A percentile compares a stretch with the other conserved stretches of the same genome.
These are phyloP conservation scores for Chironomus riparius DNA, from an alignment of 2,888 invertebrate species.

Conservation along the genomic window DNA sequence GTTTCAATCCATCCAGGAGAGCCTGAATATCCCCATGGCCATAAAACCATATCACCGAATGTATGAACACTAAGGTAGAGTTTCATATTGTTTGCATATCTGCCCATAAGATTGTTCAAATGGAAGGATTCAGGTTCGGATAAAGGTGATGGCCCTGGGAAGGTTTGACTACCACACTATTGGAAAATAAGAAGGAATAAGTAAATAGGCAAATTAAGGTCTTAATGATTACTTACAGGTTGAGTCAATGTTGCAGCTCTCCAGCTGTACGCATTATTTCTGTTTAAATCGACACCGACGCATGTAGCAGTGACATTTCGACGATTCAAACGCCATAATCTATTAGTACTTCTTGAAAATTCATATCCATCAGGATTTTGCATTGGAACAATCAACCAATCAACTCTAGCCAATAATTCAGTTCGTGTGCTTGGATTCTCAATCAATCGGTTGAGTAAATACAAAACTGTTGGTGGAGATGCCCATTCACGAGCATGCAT, in stretches of 20 bases:
- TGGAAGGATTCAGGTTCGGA: background rate
- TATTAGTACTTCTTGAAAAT: conserved; percentile 30
- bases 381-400: conserved; percentile 56
- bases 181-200: no score
- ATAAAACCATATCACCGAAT: conserved; percentile 42
- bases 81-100: conserved; percentile 39
- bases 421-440: conserved; percentile 42
- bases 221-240: background rate
- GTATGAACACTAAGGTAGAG: conserved; percentile 42
- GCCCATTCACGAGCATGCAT: conserved; percentile 56
- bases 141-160: conserved; percentile 51
- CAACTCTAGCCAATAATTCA: conserved; percentile 48
- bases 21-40: conserved; percentile 41
- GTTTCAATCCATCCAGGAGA: conserved; percentile 1
- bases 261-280: conserved; percentile 68
- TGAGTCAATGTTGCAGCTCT: conserved; percentile 31
- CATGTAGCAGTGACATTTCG: conserved; percentile 46
- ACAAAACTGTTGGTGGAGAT: conserved; percentile 50
- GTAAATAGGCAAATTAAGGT: no score
- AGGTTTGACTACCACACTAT: conserved; percentile 48
- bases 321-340: conserved; percentile 62
- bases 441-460: conserved; percentile 50
- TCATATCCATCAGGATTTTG: conserved; percentile 52
- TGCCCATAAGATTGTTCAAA: background rate
- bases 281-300: conserved; percentile 63